Evolutionary conservation across 1,140 invertebrate species (phyloP).

Genomic region (Onthophagus taurus): DNA sequence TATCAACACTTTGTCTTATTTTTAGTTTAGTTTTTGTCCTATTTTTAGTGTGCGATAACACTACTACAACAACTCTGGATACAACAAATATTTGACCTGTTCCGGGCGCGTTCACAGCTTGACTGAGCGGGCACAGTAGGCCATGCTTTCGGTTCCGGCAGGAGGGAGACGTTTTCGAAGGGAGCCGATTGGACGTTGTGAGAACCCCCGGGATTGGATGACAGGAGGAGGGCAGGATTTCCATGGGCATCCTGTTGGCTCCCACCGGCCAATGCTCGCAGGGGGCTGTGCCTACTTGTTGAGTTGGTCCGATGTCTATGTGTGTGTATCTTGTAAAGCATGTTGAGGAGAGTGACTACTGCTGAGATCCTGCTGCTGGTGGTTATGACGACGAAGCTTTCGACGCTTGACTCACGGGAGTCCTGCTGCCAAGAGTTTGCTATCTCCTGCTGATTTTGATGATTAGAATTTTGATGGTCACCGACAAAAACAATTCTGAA

Average conservation of each 20-base stretch:
- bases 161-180: conserved; percentile 14
- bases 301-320: too few species aligned
- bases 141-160: conserved; percentile 21
- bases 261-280: conserved; percentile 27
- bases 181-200: conserved; percentile 20
- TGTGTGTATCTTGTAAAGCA: too few species aligned
- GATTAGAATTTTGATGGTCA: too few species aligned
- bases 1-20: not conserved
- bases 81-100: conserved; percentile 17
- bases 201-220: conserved; percentile 30
- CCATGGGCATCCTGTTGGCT: conserved; percentile 24
- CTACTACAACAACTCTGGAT: too few species aligned
- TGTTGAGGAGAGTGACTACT: too few species aligned
- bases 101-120: conserved; percentile 30
- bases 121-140: conserved; percentile 31
- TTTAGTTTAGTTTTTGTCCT: not conserved
- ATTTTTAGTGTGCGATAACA: not conserved
- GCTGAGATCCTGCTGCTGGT: too few species aligned
- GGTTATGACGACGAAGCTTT: too few species aligned
- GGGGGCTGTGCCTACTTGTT: conserved; percentile 32
- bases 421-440: too few species aligned
- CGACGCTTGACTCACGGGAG: too few species aligned
- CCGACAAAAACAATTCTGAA: too few species aligned
- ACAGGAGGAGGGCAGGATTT: not conserved
- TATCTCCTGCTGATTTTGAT: too few species aligned